phyloP scores from a whole-genome alignment of 1,140 invertebrate genomes.

The Paralvinella palmiformis region DNA sequence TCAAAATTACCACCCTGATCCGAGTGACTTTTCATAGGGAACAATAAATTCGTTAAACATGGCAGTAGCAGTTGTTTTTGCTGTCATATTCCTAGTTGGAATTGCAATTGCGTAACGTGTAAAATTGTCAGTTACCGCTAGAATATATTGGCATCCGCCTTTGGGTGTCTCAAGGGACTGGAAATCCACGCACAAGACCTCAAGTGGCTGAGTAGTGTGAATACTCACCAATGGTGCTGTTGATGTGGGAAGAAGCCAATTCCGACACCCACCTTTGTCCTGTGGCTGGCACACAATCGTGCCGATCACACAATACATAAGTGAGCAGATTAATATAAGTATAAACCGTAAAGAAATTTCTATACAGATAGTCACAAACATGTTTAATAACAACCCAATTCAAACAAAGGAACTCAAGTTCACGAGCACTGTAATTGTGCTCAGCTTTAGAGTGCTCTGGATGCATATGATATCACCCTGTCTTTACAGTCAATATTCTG shows the following conservation, averaged over 20 bases:
- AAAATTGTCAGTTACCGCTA: conserved; percentile 20
- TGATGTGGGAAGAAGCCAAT: conserved; percentile 12
- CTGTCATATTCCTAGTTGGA: conserved; percentile 19
- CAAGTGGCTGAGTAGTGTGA: neutral
- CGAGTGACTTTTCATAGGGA: conserved; percentile 13
- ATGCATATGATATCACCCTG: neutral
- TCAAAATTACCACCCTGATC: conserved; percentile 22
- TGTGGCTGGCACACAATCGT: conserved; percentile 21
- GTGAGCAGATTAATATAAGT: conserved; percentile 21
- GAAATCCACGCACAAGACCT: conserved; percentile 8
- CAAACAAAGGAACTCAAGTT: conserved; percentile 10
- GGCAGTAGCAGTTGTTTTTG: conserved; percentile 16
- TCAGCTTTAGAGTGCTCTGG: neutral
- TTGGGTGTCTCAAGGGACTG: neutral
- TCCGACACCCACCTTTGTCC: conserved; percentile 20
- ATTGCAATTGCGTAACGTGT: conserved; percentile 16
- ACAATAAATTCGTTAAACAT: conserved; percentile 11
- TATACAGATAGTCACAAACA: conserved; percentile 17
- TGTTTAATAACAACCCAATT: conserved; percentile 18
- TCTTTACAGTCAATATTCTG: neutral
- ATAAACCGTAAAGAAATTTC: conserved; percentile 12
- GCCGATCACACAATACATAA: conserved; percentile 16
- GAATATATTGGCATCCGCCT: neutral
- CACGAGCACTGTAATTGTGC: neutral
- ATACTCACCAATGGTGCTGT: conserved; percentile 6